phyloP scores from a whole-genome alignment of 2,113 vertebrate genomes.

The Saimiri boliviensis region DNA sequence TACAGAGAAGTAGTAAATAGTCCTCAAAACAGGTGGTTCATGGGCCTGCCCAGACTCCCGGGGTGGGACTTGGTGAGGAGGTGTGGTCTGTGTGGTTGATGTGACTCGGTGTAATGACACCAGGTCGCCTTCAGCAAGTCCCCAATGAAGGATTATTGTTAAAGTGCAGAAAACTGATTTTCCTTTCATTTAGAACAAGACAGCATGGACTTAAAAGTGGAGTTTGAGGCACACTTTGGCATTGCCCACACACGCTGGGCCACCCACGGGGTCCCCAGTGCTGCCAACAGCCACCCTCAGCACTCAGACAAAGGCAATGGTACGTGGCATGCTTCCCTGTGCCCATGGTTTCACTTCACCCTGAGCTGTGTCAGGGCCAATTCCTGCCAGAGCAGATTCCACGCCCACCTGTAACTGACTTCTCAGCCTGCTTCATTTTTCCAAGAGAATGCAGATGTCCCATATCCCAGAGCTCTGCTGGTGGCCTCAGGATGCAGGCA shows the following conservation, averaged over 20 bases:
- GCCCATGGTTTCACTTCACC: neutral
- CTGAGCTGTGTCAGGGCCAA: neutral
- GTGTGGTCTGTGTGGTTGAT: too few species aligned
- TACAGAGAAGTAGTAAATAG: neutral
- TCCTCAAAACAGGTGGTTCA: accelerated
- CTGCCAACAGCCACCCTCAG: constrained; percentile 96
- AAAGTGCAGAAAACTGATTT: neutral
- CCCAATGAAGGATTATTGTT: neutral
- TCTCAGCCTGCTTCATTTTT: neutral
- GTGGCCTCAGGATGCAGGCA: neutral
- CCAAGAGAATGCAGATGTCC: neutral
- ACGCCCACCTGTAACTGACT: neutral
- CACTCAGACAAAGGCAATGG: constrained; percentile 94
- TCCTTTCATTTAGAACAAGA: constrained; percentile 89
- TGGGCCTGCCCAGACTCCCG: neutral
- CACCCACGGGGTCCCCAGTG: constrained; percentile 93
- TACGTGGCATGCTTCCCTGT: constrained; percentile 68
- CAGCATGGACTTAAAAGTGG: constrained; percentile 89
- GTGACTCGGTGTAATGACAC: accelerated
- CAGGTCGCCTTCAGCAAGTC: neutral
- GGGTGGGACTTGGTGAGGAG: too few species aligned
- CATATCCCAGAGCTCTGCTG: neutral
- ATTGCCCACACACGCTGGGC: constrained; percentile 98
- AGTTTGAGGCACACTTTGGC: constrained; percentile 94
- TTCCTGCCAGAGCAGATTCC: neutral